Base-by-base conservation (phyloP, 2,797 vertebrate species). In the Chelmon rostratus region DNA sequence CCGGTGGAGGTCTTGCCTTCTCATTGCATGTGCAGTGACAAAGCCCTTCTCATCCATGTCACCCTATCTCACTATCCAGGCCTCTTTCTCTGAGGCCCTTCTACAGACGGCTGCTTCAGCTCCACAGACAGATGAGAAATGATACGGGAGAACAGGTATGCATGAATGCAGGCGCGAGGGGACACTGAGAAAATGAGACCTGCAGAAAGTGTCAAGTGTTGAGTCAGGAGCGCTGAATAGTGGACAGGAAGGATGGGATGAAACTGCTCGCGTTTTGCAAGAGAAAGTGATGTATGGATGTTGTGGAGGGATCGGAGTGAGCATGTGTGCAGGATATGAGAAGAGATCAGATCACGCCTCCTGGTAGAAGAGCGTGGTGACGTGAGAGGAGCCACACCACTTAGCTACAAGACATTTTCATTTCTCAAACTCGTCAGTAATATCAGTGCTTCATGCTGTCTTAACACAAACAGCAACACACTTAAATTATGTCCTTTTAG, bases 21-120 rank as follows among this genome's bases (percentile, higher is more conserved):
- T 84, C 79, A 59, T 42, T 15, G 28, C 3, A 0, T 57, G 50
- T 18, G 25, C 63, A 61, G 13, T 74, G 64, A 89, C 81, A 86
- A 86, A 88, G 83, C 81, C 57, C 70, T 78, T 78, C 76, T 80
- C 64, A 79, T 84, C 23, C 65, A 31, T 73, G 89, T 88, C 83
- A 86, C 71, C 72, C 72, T 85, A 85, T 85, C 87, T 67, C 67
- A 63, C 50, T 5, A 18, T 59, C 66, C 6, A 31, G 62, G 73
- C 84, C 81, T 77, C 72, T 65, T 77, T 73, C 56, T 82, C 79
- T 18, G 38, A 75, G 76, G 75, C 84, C 46, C 35, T 59, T 52
- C 46, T 18, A 77, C 76, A 86, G 77, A 76, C 0, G 28, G 37
- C 62, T 70, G 80, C 61, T 80, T 86, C 68, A 75, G 76, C 61